phyloP scores from a whole-genome alignment of 2,888 invertebrate genomes.

The Apotomis capreana region DNA sequence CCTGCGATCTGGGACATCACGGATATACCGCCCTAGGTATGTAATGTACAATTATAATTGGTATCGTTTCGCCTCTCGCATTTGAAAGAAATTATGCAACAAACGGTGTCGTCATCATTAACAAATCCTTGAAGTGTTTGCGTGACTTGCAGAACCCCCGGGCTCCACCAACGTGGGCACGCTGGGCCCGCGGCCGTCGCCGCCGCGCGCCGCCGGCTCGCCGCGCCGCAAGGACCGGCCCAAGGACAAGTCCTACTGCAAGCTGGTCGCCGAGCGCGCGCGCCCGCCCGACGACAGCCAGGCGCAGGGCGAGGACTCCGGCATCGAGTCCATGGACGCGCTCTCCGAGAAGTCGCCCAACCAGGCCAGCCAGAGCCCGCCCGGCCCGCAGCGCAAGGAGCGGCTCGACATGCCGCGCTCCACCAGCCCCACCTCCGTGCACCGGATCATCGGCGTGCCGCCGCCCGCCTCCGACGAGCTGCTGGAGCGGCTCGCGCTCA shows the following conservation, averaged over 20 bases:
- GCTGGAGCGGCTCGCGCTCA: conserved; percentile 60
- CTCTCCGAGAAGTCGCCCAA: conserved; percentile 96
- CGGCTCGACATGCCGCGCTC: conserved; percentile 74
- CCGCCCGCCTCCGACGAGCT: conserved; percentile 67
- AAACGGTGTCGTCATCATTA: background rate
- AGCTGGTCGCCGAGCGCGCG: conserved; percentile 79
- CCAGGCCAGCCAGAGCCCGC: conserved; percentile 90
- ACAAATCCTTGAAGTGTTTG: conserved; percentile 5
- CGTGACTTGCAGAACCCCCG: conserved; percentile 73
- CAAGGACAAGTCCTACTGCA: conserved; percentile 83
- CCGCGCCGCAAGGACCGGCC: conserved; percentile 71
- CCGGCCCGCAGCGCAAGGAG: conserved; percentile 75
- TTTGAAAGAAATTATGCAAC: background rate
- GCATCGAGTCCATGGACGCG: conserved; percentile 96
- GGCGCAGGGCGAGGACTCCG: conserved; percentile 93
- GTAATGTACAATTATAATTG: no score
- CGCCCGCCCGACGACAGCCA: conserved; percentile 66
- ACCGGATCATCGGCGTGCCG: conserved; percentile 75
- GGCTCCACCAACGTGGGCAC: conserved; percentile 89
- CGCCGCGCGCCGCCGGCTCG: conserved; percentile 65
- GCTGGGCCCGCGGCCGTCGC: conserved; percentile 70
- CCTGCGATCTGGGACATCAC: no score
- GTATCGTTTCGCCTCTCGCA: no score
- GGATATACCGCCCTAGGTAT: no score
- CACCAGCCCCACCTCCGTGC: conserved; percentile 73